Evolutionary conservation across 2,888 invertebrate genomes (phyloP).

Genomic region (Furcula furcula): DNA sequence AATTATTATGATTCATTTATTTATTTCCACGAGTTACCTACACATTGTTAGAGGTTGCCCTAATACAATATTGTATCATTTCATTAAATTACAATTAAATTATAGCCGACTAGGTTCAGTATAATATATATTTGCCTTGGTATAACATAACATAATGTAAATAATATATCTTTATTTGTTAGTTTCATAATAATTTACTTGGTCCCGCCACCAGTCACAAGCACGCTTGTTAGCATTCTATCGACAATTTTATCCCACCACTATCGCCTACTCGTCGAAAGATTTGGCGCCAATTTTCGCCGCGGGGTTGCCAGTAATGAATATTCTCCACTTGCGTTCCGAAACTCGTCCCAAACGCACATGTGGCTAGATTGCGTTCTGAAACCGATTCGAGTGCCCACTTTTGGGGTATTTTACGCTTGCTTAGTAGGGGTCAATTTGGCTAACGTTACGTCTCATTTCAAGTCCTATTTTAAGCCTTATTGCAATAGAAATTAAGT

Average conservation of each 20-base stretch:
- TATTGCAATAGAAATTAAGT: neutral
- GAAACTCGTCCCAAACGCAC: constrained; percentile 36
- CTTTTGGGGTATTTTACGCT: constrained; percentile 30
- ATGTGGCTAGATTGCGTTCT: constrained; percentile 67
- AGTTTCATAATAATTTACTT: no score
- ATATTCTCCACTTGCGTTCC: constrained; percentile 40
- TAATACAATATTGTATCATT: no score
- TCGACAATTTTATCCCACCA: constrained; percentile 5
- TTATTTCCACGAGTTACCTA: no score
- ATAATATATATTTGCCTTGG: no score
- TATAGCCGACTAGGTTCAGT: no score
- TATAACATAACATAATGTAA: no score
- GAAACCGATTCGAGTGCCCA: constrained; percentile 32
- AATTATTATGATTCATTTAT: no score
- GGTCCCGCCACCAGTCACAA: no score
- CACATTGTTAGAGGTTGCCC: no score
- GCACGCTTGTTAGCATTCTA: no score
- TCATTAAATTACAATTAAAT: no score
- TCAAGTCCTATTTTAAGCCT: neutral
- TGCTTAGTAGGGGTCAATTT: constrained; percentile 14
- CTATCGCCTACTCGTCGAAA: constrained; percentile 19
- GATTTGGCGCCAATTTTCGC: constrained; percentile 59
- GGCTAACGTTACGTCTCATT: neutral
- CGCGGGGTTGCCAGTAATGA: constrained; percentile 61
- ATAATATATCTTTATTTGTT: no score